Conservation (phyloP, 1,140 invertebrate species). For the Drosophila punjabiensis region DNA sequence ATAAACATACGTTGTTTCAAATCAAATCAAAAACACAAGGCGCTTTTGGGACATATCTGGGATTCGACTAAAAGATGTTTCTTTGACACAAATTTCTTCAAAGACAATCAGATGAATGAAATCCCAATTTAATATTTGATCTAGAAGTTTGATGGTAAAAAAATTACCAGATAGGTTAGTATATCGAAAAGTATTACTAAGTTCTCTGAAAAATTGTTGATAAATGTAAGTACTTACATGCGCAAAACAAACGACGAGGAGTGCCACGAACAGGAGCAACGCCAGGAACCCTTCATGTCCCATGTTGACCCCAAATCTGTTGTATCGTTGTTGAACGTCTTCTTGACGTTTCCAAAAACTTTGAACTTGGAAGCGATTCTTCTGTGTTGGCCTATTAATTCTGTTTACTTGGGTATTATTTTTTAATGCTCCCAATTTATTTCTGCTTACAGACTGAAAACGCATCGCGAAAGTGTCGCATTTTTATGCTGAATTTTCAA, state of each 20-base stretch:
- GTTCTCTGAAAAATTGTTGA: neutral
- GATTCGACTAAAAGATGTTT: slow-evolving; percentile 6
- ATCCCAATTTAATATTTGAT: neutral
- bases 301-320: neutral
- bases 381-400: slow-evolving; percentile 32
- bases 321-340: neutral
- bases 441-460: slow-evolving; percentile 82
- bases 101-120: neutral
- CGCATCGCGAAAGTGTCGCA: slow-evolving; percentile 70
- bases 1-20: slow-evolving; percentile 1
- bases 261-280: neutral
- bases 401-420: slow-evolving; percentile 41
- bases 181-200: neutral
- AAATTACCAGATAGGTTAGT: too few relatives aligned
- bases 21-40: neutral
- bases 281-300: neutral
- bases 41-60: slow-evolving; percentile 8
- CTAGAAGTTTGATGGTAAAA: neutral
- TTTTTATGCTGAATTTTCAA: slow-evolving; percentile 80
- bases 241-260: slow-evolving; percentile 1
- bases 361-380: slow-evolving; percentile 73
- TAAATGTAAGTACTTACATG: neutral
- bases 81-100: slow-evolving; percentile 1
- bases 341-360: slow-evolving; percentile 2
- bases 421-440: slow-evolving; percentile 48